Evolutionary conservation across 2,797 vertebrate genomes (phyloP), one percentile per base, ranked within the genome.

Genomic region (Leptoclinus maculatus): DNA sequence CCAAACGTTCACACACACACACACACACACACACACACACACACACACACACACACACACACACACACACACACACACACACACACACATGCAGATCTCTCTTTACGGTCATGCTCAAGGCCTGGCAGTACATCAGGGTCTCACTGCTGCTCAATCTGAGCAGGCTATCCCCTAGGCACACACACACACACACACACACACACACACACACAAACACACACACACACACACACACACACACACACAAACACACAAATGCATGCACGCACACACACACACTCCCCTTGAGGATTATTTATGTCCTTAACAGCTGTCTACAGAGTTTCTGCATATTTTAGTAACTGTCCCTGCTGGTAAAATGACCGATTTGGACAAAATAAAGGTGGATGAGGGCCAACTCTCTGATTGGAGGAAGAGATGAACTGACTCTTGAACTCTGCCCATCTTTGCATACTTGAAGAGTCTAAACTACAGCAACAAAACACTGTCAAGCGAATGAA

Each of bases 91-190:
- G 39, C 56, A 29, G 13, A 57, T 58, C 64, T 71, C 74, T 62
- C 32, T 71, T 87, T 73, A 54, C 14, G 11, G 74, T 83, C 79
- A 67, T 14, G 49, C 88, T 86, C 75, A 82, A 84, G 87, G 82
- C 83, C 80, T 83, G 73, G 84, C 79, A 78, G 83, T 87, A 85
- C 60, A 87, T 90, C 89, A 89, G 79, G 63, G 68, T 76, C 73
- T 87, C 80, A 89, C 74, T 69, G 78, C 76, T 54, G 78, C 84
- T 73, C 23, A 3, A 58, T 66, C 78, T 29, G 72, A 79, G 74
- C 71, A 78, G 67, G 71, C 68, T 74, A 58, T 75, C 49, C 81
- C 65, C 43, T 11, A 43, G 25, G 77, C 59, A 59, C 21, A 7
- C 36, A 60, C 57, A 47, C 78, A 39, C 62, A 47, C 49, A 60